A percentile compares a stretch with the other conserved stretches of the same genome.
Evolutionary conservation across 2,113 vertebrate species (phyloP).

Genomic region (Sebastes fasciatus): DNA sequence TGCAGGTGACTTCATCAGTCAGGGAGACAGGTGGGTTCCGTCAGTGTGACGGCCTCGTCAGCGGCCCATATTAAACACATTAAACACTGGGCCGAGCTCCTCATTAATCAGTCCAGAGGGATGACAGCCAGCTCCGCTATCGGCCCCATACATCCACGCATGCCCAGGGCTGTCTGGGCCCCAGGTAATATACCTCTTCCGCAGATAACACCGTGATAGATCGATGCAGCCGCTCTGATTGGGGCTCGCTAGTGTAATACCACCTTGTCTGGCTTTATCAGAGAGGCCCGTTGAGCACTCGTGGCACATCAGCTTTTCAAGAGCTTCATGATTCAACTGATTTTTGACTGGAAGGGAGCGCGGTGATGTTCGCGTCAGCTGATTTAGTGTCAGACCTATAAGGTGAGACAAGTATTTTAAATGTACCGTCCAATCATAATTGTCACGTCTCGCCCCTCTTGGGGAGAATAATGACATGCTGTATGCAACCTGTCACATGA

Average conservation of each 20-base stretch:
- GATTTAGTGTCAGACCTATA: constrained; percentile 56
- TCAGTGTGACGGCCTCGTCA: constrained; percentile 80
- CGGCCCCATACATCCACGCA: constrained; percentile 76
- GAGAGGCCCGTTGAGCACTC: constrained; percentile 60
- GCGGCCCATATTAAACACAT: constrained; percentile 85
- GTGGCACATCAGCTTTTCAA: constrained; percentile 64
- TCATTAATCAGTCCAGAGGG: constrained; percentile 83
- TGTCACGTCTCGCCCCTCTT: constrained; percentile 42
- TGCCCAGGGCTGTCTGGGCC: constrained; percentile 75
- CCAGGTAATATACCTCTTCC: constrained; percentile 80
- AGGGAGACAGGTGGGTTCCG: constrained; percentile 73
- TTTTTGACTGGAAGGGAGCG: constrained; percentile 59
- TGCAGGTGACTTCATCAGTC: constrained; percentile 82
- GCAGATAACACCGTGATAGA: constrained; percentile 85
- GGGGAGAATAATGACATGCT: constrained; percentile 56
- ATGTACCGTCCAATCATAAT: constrained; percentile 47
- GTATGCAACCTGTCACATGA: constrained; percentile 60
- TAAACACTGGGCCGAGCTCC: constrained; percentile 78
- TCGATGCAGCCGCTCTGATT: constrained; percentile 79
- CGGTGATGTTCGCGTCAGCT: constrained; percentile 42
- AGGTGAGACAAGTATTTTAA: constrained; percentile 54
- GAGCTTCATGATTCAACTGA: constrained; percentile 53
- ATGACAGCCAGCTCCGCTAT: constrained; percentile 80
- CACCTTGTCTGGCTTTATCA: constrained; percentile 81
- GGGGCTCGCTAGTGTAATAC: constrained; percentile 81